Evolutionary conservation across 2,113 vertebrate species (phyloP), one percentile per base, ranked within the genome.

Genomic region (Numida meleagris): DNA sequence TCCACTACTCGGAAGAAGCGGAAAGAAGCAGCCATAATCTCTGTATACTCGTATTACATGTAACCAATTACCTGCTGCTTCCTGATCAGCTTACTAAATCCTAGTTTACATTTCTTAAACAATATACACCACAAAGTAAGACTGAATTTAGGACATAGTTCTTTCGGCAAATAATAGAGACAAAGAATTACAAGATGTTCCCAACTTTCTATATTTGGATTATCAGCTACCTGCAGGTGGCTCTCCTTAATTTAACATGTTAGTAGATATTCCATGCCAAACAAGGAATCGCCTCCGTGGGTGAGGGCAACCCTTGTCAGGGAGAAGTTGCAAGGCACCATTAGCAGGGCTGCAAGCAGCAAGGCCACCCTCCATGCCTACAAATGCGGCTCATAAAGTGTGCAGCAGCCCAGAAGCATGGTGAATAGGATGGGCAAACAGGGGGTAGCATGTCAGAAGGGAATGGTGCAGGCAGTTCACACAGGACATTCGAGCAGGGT

Each of bases 151-250:
- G 29, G 50, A 88, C 59, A 45, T 81, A 62, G 23, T 66, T 83
- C 72, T 86, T 83, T 92, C 73, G 88, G 2, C 27, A 86, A 58
- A 73, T 66, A 40, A 73, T 70, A 40, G 8, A 12, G 9, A 76
- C 20, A 70, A 88, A 86, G 42, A 50, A 88, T 81, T 93, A 77
- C 72, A 94, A 50, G 86, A 77, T 91, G 73, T 90, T 93, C 76
- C 65, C 53, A 62, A 70, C 53, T 93, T 95, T 91, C 71, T 82
- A 82, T 91, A 95, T 89, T 94, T 86, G 82, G 40, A 89, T 88
- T 88, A 94, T 85, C 90, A 91, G 63, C 50, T 67, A 68, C 55
- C 72, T 88, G 71, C 74, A 93, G 79, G 85, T 89, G 75, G 59
- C 79, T 94, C 74, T 82, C 59, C 88, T 86, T 91, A 96, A 91